Evolutionary conservation across 2,113 vertebrate genomes (phyloP).

Genomic region (Atlantisia rogersi): DNA sequence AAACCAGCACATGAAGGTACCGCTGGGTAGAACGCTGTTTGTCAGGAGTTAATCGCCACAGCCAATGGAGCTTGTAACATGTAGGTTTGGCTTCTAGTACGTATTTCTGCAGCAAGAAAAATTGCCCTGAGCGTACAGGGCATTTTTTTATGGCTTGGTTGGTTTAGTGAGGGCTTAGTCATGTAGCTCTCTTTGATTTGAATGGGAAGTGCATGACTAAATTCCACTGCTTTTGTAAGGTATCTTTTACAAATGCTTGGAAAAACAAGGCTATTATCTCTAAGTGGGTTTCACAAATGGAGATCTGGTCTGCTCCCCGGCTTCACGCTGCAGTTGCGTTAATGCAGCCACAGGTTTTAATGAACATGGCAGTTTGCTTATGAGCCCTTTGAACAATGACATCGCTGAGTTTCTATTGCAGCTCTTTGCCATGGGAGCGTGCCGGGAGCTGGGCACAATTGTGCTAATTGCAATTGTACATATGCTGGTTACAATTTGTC

Average conservation of each 20-base stretch:
- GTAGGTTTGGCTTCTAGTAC: background rate
- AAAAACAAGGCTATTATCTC: slow-evolving; percentile 52
- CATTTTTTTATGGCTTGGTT: background rate
- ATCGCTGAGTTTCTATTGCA: background rate
- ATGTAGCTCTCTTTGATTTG: slow-evolving; percentile 47
- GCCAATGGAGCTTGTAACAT: background rate
- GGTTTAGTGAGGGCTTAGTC: slow-evolving; percentile 70
- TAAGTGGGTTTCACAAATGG: slow-evolving; percentile 32
- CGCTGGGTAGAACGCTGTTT: background rate
- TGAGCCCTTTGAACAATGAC: background rate
- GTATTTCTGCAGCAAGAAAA: background rate
- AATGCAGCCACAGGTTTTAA: slow-evolving; percentile 22
- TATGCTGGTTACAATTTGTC: accelerated
- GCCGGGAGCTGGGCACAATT: background rate
- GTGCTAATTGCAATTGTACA: background rate
- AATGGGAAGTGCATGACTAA: background rate
- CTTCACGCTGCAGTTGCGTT: background rate
- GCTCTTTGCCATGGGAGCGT: background rate
- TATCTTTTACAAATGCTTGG: slow-evolving; percentile 29
- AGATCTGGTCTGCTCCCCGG: background rate
- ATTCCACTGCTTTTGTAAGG: slow-evolving; percentile 1
- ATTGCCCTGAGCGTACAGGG: background rate
- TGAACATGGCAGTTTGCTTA: background rate
- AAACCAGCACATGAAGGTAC: background rate
- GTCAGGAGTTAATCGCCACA: background rate